These are phyloP conservation scores for Enteromius viviparus DNA, from an alignment of 2,797 vertebrate species.

Conservation along the genomic window DNA sequence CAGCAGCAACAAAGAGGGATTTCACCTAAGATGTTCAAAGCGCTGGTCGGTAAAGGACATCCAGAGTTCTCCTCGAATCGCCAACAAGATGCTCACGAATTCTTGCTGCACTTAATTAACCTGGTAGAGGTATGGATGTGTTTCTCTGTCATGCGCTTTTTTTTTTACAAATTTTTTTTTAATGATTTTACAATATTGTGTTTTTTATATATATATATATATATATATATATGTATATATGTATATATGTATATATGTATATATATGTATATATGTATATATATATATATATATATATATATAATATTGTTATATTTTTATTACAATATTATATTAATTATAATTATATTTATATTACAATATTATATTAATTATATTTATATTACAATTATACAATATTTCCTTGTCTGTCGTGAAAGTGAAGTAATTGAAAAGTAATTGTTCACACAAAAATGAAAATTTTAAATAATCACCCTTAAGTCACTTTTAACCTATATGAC, in stretches of 20 bases:
- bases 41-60: constrained; percentile 90
- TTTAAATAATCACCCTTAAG: too few relatives aligned
- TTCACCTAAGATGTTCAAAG: constrained; percentile 92
- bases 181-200: too few relatives aligned
- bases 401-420: background rate
- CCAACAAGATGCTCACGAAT: constrained; percentile 95
- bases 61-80: constrained; percentile 95
- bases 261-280: too few relatives aligned
- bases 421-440: background rate
- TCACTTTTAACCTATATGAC: background rate
- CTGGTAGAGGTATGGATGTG: constrained; percentile 86
- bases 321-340: too few relatives aligned
- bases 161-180: too few relatives aligned
- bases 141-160: background rate
- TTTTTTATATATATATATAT: too few relatives aligned
- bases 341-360: too few relatives aligned
- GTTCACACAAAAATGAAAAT: background rate
- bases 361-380: too few relatives aligned
- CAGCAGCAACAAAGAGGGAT: constrained; percentile 92
- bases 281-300: too few relatives aligned
- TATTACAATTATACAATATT: background rate
- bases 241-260: too few relatives aligned
- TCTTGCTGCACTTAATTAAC: constrained; percentile 91
- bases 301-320: too few relatives aligned
- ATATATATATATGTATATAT: too few relatives aligned